Conservation (phyloP, 1,140 invertebrate genomes). For the Centruroides sculpturatus region DNA sequence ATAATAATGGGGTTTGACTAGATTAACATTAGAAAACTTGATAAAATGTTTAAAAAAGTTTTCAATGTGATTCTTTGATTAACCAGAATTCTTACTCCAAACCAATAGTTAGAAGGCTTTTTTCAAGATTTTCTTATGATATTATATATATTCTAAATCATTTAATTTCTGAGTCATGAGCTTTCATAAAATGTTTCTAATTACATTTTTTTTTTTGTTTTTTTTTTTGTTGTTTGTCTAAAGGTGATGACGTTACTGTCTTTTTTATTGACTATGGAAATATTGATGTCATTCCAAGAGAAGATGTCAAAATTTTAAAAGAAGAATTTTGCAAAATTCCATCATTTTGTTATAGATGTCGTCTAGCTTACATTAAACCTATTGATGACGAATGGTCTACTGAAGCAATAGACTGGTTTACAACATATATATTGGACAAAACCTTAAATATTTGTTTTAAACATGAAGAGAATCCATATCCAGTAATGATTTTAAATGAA, state of each 20-base stretch:
- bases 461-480: conserved; percentile 3
- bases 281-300: conserved; percentile 25
- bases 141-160: no score
- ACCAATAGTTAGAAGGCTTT: no score
- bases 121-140: no score
- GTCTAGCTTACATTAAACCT: conserved; percentile 17
- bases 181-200: no score
- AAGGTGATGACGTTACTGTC: conserved; percentile 18
- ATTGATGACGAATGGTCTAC: conserved; percentile 1
- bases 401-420: not conserved
- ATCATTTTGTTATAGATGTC: conserved; percentile 29
- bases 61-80: no score
- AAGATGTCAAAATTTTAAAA: conserved; percentile 28
- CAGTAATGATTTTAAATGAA: conserved; percentile 8
- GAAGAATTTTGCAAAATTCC: conserved; percentile 25
- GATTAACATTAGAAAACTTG: no score
- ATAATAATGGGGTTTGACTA: no score
- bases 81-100: no score
- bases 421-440: not conserved
- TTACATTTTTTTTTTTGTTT: not conserved
- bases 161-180: no score
- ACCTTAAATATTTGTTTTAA: conserved; percentile 3
- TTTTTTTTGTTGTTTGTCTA: not conserved
- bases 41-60: no score
- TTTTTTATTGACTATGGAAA: conserved; percentile 41